Conservation (phyloP, 2,113 vertebrate genomes). For the Ophiodon elongatus region DNA sequence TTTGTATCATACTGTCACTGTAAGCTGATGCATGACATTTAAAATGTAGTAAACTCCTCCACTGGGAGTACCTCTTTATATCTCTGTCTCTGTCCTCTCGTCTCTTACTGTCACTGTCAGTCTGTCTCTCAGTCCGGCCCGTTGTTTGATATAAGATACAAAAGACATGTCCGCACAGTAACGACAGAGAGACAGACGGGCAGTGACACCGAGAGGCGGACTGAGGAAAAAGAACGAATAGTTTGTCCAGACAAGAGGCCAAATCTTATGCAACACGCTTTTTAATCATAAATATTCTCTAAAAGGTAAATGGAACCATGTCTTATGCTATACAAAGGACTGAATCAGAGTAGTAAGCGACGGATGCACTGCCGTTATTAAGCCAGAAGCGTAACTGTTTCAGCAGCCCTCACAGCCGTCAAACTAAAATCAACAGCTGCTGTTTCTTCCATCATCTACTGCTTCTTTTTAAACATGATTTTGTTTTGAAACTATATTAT, state of each 20-base stretch:
- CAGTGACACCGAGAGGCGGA: conserved; percentile 22
- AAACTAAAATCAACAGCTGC: too few species aligned
- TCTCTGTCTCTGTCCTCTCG: conserved; percentile 11
- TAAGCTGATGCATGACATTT: conserved; percentile 39
- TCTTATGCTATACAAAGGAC: neutral
- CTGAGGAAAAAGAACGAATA: neutral
- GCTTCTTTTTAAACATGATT: conserved; percentile 1
- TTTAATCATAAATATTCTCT: neutral
- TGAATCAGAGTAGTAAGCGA: neutral
- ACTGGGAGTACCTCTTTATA: conserved; percentile 37
- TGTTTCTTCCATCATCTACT: conserved; percentile 19
- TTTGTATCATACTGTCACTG: conserved; percentile 22
- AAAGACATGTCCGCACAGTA: conserved; percentile 48
- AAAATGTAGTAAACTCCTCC: conserved; percentile 32
- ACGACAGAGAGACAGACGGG: conserved; percentile 22
- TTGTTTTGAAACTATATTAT: conserved; percentile 18
- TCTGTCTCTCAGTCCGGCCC: conserved; percentile 1
- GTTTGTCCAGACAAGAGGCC: conserved; percentile 1
- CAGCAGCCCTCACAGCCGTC: conserved; percentile 27
- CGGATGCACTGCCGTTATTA: neutral
- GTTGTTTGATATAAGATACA: conserved; percentile 44
- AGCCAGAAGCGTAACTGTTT: conserved; percentile 31
- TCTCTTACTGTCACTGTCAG: conserved; percentile 34
- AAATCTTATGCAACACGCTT: neutral
- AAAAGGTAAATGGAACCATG: neutral